Evolutionary conservation across 2,888 invertebrate species (phyloP), one percentile per base, ranked within the genome.

Genomic region (Hesperia comma): DNA sequence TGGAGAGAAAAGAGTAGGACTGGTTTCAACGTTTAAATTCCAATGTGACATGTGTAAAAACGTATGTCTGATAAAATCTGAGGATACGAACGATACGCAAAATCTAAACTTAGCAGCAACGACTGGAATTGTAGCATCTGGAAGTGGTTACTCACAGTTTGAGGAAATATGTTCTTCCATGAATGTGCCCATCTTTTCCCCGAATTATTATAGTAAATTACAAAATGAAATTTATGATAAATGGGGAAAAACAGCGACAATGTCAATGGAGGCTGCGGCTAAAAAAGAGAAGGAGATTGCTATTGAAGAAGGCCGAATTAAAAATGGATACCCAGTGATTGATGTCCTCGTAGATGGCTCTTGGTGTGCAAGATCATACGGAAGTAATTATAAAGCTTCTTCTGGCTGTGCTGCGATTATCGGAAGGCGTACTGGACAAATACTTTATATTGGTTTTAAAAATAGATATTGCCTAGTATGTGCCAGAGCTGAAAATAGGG

Each of bases 271-370:
- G 63, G 63, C 57, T 33, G 71, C 71, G 6, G 67, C 67, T 26
- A 10, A 66, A 43, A 33, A 17, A 43, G 69, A 66, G 60, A 72
- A 71, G 54, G 69, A 72, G 40, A 33, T 60, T 7, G 72, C 73
- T n/a, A 58, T 72, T n/a, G 67, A 66, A 53, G 68, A 72, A 66
- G 68, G 68, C 10, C 56, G 51, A 19, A 63, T n/a, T 14, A 69
- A 67, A 62, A 62, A 66, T 60, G 60, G 66, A 6, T 49, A 58
- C 14, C 40, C 66, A 6, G 10, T 62, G 15, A 53, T 62, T 14
- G 53, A 62, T 19, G 53, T 53, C 15, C 12, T 53, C 40, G 61
- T 26, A 33, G 61, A 62, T 33, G 51, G 61, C 8, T 33, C 33
- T 26, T 53, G 62, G 53, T 15, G 62, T n/a, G 15, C 37, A 7